Evolutionary conservation across 2,113 vertebrate species (phyloP).

Genomic region (Malurus alboscapulatus): DNA sequence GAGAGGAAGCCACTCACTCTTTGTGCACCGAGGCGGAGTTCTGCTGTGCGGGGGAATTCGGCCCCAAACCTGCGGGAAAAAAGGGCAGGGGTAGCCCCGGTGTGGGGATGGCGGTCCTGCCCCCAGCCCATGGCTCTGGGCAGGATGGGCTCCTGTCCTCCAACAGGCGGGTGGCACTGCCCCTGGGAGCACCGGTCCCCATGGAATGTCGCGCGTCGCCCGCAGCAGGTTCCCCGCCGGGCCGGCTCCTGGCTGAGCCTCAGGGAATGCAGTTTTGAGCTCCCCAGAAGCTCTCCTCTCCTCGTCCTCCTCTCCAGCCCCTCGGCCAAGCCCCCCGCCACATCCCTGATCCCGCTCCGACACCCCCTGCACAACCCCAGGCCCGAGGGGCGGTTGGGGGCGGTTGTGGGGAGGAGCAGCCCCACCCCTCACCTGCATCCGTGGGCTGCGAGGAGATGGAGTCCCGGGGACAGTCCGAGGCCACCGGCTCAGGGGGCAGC

Average conservation of each 20-base stretch:
- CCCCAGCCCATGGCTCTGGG: not conserved
- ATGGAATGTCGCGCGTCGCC: not conserved
- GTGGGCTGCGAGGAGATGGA: not conserved
- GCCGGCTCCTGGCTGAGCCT: not conserved
- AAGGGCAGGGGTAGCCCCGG: not conserved
- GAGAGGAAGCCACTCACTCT: not conserved
- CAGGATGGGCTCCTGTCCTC: not conserved
- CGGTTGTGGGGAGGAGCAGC: not conserved
- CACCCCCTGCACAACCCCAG: too few relatives aligned
- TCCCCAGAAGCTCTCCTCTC: not conserved
- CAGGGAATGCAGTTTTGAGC: accelerated
- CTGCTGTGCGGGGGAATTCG: not conserved
- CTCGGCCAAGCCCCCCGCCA: not conserved
- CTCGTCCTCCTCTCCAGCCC: too few relatives aligned
- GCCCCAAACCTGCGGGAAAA: not conserved
- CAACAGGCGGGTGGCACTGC: too few relatives aligned
- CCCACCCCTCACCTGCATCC: not conserved
- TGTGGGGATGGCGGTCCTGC: not conserved
- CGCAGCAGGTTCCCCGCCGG: not conserved
- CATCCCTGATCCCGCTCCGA: too few relatives aligned
- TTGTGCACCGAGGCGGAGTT: not conserved
- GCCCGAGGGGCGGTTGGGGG: not conserved
- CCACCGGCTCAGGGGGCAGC: not conserved
- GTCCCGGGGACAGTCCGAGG: too few relatives aligned
- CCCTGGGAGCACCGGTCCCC: not conserved